phyloP scores from a whole-genome alignment of 2,888 invertebrate genomes.

The Caenorhabditis macrosperma region DNA sequence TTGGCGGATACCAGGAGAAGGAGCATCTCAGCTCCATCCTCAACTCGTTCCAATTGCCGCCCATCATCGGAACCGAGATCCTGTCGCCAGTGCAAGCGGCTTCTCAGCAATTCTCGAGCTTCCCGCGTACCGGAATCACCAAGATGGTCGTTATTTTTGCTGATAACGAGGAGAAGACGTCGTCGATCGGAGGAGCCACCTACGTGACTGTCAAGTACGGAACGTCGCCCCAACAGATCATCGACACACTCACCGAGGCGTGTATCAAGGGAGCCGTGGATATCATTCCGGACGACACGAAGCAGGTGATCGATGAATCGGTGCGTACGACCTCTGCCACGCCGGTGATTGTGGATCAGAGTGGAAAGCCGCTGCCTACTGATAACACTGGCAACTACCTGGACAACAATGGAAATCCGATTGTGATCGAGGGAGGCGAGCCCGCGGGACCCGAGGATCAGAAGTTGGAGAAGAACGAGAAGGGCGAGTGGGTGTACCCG shows the following conservation, averaged over 20 bases:
- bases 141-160: conserved; percentile 66
- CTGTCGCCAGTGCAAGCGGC: conserved; percentile 63
- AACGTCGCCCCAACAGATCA: conserved; percentile 12
- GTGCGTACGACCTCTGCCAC: conserved; percentile 3
- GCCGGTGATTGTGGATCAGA: conserved; percentile 25
- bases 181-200: conserved; percentile 22
- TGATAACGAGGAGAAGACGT: conserved; percentile 63
- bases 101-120: conserved; percentile 69
- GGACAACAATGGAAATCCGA: conserved; percentile 46
- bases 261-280: conserved; percentile 19
- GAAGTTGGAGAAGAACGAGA: conserved; percentile 42
- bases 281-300: conserved; percentile 30
- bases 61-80: conserved; percentile 47
- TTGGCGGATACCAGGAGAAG: conserved; percentile 76
- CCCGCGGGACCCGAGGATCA: conserved; percentile 45
- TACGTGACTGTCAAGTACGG: conserved; percentile 29
- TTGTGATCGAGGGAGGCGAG: conserved; percentile 34
- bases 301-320: conserved; percentile 32
- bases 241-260: conserved; percentile 18
- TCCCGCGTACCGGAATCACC: conserved; percentile 62
- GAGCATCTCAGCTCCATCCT: conserved; percentile 62
- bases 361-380: conserved; percentile 15
- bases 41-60: conserved; percentile 20
- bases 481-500: conserved; percentile 59
- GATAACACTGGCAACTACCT: conserved; percentile 43